Conservation (phyloP, 2,113 vertebrate species). For the Synchiropus splendidus region DNA sequence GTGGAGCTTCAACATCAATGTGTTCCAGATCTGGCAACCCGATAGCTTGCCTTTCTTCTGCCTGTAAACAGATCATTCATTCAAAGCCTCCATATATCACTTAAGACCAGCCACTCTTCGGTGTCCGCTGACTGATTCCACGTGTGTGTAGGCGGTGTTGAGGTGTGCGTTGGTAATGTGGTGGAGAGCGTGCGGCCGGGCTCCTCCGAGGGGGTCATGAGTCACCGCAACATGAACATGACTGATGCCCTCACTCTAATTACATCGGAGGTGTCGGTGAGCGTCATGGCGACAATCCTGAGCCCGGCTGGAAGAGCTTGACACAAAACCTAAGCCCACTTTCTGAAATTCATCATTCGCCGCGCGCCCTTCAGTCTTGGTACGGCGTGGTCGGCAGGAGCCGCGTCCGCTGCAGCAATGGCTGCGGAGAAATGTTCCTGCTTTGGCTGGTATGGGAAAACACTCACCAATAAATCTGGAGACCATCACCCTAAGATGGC, state of each 20-base stretch:
- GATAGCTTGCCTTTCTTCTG: constrained; percentile 54
- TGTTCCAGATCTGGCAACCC: constrained; percentile 59
- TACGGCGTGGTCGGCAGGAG: too few species aligned
- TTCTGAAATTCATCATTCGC: constrained; percentile 57
- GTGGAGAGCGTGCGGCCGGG: constrained; percentile 7
- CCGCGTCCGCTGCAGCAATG: too few species aligned
- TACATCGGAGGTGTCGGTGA: constrained; percentile 55
- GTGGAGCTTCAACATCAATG: constrained; percentile 52
- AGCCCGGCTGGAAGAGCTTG: constrained; percentile 34
- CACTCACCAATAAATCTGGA: constrained; percentile 54
- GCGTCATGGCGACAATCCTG: constrained; percentile 43
- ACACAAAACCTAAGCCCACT: constrained; percentile 28
- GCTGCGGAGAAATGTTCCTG: constrained; percentile 45
- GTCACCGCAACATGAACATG: constrained; percentile 42
- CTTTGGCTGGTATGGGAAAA: constrained; percentile 30
- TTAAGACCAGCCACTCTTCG: constrained; percentile 45
- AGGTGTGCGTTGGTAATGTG: constrained; percentile 22
- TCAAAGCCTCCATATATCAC: constrained; percentile 55
- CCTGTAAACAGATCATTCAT: constrained; percentile 65
- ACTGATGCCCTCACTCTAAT: constrained; percentile 61
- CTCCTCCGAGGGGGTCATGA: constrained; percentile 48
- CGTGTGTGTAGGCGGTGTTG: constrained; percentile 50
- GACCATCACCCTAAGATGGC: constrained; percentile 50
- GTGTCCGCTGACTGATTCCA: constrained; percentile 62
- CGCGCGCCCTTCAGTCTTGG: too few species aligned